Base-by-base conservation (phyloP, 2,113 vertebrate genomes). In the Panurus biarmicus region DNA sequence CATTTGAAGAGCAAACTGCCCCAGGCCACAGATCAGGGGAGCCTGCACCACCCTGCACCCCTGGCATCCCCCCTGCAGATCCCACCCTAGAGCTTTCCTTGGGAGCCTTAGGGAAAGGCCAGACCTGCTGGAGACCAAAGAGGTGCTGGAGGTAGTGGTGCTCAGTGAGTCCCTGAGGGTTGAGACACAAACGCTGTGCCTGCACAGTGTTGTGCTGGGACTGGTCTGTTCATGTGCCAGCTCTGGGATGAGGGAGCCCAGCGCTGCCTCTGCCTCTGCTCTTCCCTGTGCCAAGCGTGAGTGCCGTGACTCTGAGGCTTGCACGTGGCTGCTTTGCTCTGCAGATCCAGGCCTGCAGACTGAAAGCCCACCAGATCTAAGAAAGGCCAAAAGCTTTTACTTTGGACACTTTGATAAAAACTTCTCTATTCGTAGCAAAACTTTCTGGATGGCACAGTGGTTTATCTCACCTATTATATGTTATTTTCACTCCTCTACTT, bases 261-360 rank as follows among this genome's bases (percentile, higher is more conserved):
- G 36, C 14, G 0, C n/a, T 14, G 11, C 50, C 35, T 72, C 42
- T 45, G 48, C 35, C 36, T 65, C 84, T 48, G 20, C 42, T 26
- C 38, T 29, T 54, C 31, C 9, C 2, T 24, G 22, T 5, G 29
- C 40, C 42, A 5, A 20, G 22, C 33, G 1, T 0, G 11, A 24
- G 20, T 0, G 0, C 26, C 0, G 0, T 3, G 4, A 31, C 7
- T 13, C 81, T 35, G 50, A 35, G 47, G 23, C 10, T 19, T 14
- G 17, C 42, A 42, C 5, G 2, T 31, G 29, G 31, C 31, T 67
- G 36, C 38, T 86, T 66, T 45, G n/a, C 7, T 78, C 60, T 65
- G 47, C 40, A 23, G 12, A 15, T 23, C 29, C 9, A 31, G 35
- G 9, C 23, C 53, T 74, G 20, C 44, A 78, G 61, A 60, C 14